These are phyloP conservation scores for Alfaro cultratus DNA, from an alignment of 2,797 vertebrate species.

Conservation along the genomic window DNA sequence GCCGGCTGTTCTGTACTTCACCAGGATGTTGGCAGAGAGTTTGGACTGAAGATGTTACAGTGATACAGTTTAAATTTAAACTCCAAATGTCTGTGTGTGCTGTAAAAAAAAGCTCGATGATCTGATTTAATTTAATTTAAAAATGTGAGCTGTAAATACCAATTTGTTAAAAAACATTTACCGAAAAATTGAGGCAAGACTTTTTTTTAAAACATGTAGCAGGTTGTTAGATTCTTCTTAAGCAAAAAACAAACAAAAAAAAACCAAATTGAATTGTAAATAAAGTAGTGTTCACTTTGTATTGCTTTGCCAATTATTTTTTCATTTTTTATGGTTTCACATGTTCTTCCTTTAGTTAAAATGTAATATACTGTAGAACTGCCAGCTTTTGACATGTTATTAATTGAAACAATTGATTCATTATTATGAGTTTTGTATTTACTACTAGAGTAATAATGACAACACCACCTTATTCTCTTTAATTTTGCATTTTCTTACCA, in stretches of 20 bases:
- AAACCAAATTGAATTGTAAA: conserved; percentile 40
- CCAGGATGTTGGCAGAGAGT: conserved; percentile 63
- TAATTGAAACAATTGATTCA: background rate
- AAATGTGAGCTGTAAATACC: conserved; percentile 29
- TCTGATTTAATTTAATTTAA: too few species aligned
- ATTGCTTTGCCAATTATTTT: background rate
- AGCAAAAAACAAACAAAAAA: background rate
- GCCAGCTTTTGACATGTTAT: background rate
- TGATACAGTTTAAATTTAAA: background rate
- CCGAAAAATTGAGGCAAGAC: background rate
- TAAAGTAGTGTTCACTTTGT: conserved; percentile 21
- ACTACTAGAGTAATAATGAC: background rate
- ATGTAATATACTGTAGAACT: background rate
- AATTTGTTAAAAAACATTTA: background rate
- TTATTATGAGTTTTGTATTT: background rate
- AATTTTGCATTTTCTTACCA: background rate
- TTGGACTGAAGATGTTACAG: conserved; percentile 32
- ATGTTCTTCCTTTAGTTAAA: background rate
- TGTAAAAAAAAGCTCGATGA: background rate
- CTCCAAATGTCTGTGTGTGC: background rate
- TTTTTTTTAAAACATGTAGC: background rate
- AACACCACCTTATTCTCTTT: background rate
- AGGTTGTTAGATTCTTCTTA: background rate
- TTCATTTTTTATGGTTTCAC: background rate
- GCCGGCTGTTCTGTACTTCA: conserved; percentile 78